phyloP scores from a whole-genome alignment of 2,797 vertebrate species.

The Ctenopoma multispine region DNA sequence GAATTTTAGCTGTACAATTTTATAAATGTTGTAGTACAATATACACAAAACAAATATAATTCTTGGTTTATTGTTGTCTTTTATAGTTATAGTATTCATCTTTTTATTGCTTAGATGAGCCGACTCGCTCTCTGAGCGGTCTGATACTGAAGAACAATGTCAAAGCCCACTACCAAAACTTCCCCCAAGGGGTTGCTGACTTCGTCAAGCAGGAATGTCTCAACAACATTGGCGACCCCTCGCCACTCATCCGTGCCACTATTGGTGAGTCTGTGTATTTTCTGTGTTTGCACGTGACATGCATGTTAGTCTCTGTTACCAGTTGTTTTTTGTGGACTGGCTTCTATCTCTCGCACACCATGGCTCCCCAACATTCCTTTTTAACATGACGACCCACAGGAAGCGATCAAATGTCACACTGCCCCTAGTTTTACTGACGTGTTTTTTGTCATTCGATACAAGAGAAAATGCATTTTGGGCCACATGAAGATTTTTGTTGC shows the following conservation, averaged over 20 bases:
- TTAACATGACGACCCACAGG: too few relatives aligned
- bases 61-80: too few relatives aligned
- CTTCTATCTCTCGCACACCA: not conserved
- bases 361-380: not conserved
- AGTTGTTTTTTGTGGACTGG: not conserved
- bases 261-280: conserved; percentile 85
- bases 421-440: too few relatives aligned
- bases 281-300: fast-evolving
- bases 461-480: too few relatives aligned
- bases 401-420: too few relatives aligned
- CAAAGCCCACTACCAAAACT: conserved; percentile 96
- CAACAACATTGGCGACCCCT: conserved; percentile 93
- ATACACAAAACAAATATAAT: too few relatives aligned
- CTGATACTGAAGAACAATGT: conserved; percentile 97
- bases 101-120: conserved; percentile 85
- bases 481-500: too few relatives aligned
- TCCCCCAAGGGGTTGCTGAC: conserved; percentile 90
- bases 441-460: too few relatives aligned
- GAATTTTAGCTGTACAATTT: too few relatives aligned
- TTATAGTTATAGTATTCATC: not conserved
- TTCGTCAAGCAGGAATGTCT: conserved; percentile 98
- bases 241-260: conserved; percentile 94
- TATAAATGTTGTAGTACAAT: too few relatives aligned
- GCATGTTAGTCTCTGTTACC: not conserved
- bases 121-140: conserved; percentile 93